These are phyloP conservation scores for Drosophila mauritiana DNA, from an alignment of 1,140 invertebrate species.

Conservation along the genomic window DNA sequence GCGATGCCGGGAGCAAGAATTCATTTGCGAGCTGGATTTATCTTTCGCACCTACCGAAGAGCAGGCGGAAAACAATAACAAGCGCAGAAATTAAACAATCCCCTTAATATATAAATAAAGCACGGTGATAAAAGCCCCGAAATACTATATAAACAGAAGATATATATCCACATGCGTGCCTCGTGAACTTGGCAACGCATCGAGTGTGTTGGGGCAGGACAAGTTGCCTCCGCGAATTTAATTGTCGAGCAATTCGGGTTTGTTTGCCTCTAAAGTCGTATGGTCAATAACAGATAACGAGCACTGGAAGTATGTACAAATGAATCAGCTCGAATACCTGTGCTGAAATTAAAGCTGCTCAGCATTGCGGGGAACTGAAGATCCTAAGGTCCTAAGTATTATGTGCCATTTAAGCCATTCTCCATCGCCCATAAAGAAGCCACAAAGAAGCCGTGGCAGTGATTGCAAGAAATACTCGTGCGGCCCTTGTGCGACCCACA, in stretches of 20 bases:
- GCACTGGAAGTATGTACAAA: slow-evolving; percentile 30
- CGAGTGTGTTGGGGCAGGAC: slow-evolving; percentile 31
- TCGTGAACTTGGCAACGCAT: background rate
- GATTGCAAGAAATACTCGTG: slow-evolving; percentile 22
- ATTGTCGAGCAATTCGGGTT: slow-evolving; percentile 59
- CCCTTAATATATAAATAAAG: slow-evolving; percentile 64
- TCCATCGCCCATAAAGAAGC: slow-evolving; percentile 30
- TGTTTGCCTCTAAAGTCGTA: slow-evolving; percentile 64
- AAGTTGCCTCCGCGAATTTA: slow-evolving; percentile 52
- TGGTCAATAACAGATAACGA: slow-evolving; percentile 19
- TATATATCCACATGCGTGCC: slow-evolving; percentile 1
- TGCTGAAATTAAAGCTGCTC: slow-evolving; percentile 20
- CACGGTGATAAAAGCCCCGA: slow-evolving; percentile 31
- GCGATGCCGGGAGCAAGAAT: slow-evolving; percentile 29
- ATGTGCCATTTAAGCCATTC: slow-evolving; percentile 41
- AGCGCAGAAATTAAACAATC: slow-evolving; percentile 60
- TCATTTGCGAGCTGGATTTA: slow-evolving; percentile 57
- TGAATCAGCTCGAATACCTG: slow-evolving; percentile 13
- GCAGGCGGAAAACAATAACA: slow-evolving; percentile 19
- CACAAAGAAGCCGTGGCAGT: slow-evolving; percentile 34
- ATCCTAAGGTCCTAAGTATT: slow-evolving; percentile 33
- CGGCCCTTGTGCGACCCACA: slow-evolving; percentile 51
- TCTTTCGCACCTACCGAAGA: slow-evolving; percentile 65
- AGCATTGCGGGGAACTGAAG: slow-evolving; percentile 16
- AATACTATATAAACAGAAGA: slow-evolving; percentile 3